Base-by-base conservation (phyloP, 2,888 invertebrate species). In the Strigamia crassipes region DNA sequence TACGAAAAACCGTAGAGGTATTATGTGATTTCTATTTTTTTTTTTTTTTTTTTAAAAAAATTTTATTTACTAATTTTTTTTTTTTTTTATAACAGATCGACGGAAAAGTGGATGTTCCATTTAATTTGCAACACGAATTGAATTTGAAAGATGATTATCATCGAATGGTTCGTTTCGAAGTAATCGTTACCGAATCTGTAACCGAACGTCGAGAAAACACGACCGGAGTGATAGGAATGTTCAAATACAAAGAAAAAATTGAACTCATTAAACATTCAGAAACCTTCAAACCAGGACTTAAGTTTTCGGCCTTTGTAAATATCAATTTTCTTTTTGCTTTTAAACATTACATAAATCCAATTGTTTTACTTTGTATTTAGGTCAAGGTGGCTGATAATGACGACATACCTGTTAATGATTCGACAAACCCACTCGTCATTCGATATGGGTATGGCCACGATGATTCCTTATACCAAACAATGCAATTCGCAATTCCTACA, bases 261-360 rank as follows among this genome's bases (percentile, higher is more conserved):
- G 91, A 93, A 83, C 90, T 94, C 81, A 91, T 96, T 23, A 92
- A 93, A 85, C 93, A 93, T 27, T 94, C 96, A 0, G 93, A 94
- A 85, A 93, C 93, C 84, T 98, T 96, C 89, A 96, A 96, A 87
- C 96, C 96, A 0, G 94, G 94, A 27, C 90, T 97, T 80, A 93
- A 93, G 84, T 96, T 94, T 85, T 93, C 92, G 41, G 93, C 96
- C 27, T 93, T 93, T 89, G 94, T 94, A 88, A 90, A 91, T 86
- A n/a, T 18, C 10, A 51, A 8, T 12, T n/a, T 34, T 77, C n/a
- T 31, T 34, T 77, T 78, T 78, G n/a, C 18, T 78, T n/a, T 66
- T 66, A 12, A 18, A 9, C 10, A 38, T 78, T 78, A 27, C 1
- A n/a, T 78, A 27, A 78, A 27, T n/a, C 13, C 8, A 27, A 27